Evolutionary conservation across 2,888 invertebrate genomes (phyloP).

Genomic region (Ophioninae sp.): DNA sequence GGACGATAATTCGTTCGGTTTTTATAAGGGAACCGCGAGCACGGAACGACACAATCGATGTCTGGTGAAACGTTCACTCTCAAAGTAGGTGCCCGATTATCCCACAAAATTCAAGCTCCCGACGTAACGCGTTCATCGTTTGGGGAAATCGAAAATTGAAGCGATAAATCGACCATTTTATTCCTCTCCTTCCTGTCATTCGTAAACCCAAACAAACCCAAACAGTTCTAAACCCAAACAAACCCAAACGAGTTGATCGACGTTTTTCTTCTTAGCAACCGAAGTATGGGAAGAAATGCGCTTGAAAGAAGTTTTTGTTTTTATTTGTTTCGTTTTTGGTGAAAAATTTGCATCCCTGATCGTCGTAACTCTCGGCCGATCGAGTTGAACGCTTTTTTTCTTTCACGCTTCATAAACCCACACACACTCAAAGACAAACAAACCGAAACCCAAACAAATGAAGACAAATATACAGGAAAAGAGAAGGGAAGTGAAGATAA

Average conservation of each 20-base stretch:
- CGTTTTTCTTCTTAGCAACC: not conserved
- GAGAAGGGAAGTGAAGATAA: not conserved
- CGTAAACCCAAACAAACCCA: not conserved
- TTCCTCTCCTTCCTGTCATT: too few relatives aligned
- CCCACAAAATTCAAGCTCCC: not conserved
- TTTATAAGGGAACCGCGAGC: slow-evolving; percentile 1
- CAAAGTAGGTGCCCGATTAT: not conserved
- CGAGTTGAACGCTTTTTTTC: slow-evolving; percentile 35
- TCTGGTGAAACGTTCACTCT: slow-evolving; percentile 37
- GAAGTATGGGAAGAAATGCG: slow-evolving; percentile 2
- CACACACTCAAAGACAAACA: slow-evolving; percentile 7
- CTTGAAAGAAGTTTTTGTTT: too few relatives aligned
- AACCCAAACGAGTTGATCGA: slow-evolving; percentile 17
- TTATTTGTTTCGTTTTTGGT: too few relatives aligned
- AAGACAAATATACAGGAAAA: not conserved
- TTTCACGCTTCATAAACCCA: slow-evolving; percentile 10
- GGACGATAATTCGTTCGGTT: slow-evolving; percentile 18
- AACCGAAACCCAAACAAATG: not conserved
- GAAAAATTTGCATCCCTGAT: not conserved
- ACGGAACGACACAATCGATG: slow-evolving; percentile 15
- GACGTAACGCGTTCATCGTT: not conserved
- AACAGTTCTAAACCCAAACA: not conserved
- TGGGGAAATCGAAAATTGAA: too few relatives aligned
- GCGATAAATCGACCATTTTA: too few relatives aligned
- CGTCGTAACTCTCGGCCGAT: slow-evolving; percentile 35